Conservation (phyloP, 2,797 vertebrate genomes). For the Ctenopoma kingsleyae region DNA sequence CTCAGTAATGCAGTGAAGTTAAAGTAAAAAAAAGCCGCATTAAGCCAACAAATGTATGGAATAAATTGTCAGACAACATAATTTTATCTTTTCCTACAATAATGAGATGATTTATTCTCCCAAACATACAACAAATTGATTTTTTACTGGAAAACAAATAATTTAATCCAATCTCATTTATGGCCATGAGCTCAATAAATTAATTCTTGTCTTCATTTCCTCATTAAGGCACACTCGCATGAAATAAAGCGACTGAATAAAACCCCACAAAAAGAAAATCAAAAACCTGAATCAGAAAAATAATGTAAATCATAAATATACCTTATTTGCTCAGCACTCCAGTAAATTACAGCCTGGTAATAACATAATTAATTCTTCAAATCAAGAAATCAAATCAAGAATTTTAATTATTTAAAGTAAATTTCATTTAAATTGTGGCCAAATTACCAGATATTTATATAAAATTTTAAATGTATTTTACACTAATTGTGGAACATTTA, state of each 20-base stretch:
- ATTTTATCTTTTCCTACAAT: constrained; percentile 14
- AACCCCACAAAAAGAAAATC: background rate
- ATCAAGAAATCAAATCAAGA: no score
- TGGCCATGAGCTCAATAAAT: constrained; percentile 51
- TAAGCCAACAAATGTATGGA: background rate
- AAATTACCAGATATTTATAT: no score
- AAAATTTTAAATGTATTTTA: no score
- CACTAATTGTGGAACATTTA: no score
- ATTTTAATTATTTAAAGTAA: no score
- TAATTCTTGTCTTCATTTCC: constrained; percentile 32
- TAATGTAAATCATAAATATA: background rate
- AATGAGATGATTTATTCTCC: constrained; percentile 48
- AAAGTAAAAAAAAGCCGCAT: no score
- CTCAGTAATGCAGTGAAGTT: no score
- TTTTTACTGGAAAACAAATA: constrained; percentile 22
- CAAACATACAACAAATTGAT: constrained; percentile 1
- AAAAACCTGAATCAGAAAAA: background rate
- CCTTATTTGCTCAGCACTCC: no score
- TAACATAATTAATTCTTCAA: no score
- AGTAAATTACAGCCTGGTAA: no score
- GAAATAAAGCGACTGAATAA: constrained; percentile 3
- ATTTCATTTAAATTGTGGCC: no score
- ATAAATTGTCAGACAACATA: constrained; percentile 4
- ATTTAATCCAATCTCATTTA: constrained; percentile 47
- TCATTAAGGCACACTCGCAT: constrained; percentile 65